Conservation (phyloP, 2,113 vertebrate genomes). For the Anseranas semipalmata region DNA sequence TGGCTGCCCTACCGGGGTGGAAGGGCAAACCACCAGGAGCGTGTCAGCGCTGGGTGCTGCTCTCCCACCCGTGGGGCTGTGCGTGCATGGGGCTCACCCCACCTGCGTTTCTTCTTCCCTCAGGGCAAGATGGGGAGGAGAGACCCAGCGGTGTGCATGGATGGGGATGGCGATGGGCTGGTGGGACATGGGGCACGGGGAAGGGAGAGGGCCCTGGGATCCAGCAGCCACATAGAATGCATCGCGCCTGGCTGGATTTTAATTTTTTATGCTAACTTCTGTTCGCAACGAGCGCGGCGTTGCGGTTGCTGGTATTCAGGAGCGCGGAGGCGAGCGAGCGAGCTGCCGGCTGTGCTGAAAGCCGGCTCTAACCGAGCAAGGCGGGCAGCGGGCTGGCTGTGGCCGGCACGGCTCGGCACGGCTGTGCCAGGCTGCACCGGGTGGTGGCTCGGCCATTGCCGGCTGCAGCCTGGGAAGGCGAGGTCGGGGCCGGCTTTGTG, state of each 20-base stretch:
- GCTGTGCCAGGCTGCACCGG: not conserved
- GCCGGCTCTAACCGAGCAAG: not conserved
- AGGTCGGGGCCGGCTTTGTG: not conserved
- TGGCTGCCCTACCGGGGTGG: not conserved
- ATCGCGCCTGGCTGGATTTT: not conserved
- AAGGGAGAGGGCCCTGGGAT: rapidly evolving
- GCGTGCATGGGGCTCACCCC: not conserved
- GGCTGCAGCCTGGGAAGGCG: rapidly evolving
- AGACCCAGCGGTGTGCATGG: not conserved
- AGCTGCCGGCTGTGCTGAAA: not conserved
- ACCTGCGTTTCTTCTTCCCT: not conserved
- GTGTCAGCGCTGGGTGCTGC: rapidly evolving
- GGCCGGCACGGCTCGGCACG: not conserved
- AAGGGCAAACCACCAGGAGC: not conserved
- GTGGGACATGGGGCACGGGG: rapidly evolving
- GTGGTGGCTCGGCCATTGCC: rapidly evolving
- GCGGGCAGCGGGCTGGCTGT: not conserved
- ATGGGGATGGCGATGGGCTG: not conserved
- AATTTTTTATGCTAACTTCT: not conserved
- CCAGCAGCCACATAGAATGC: not conserved
- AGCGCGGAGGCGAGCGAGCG: not conserved
- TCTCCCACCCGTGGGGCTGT: not conserved
- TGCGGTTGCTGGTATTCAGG: not conserved
- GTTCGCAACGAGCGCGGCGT: not conserved
- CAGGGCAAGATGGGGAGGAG: not conserved